Percentiles rank a stretch among this genome's conserved stretches.
Conservation (phyloP, 2,113 vertebrate genomes). For the Anguilla rostrata region DNA sequence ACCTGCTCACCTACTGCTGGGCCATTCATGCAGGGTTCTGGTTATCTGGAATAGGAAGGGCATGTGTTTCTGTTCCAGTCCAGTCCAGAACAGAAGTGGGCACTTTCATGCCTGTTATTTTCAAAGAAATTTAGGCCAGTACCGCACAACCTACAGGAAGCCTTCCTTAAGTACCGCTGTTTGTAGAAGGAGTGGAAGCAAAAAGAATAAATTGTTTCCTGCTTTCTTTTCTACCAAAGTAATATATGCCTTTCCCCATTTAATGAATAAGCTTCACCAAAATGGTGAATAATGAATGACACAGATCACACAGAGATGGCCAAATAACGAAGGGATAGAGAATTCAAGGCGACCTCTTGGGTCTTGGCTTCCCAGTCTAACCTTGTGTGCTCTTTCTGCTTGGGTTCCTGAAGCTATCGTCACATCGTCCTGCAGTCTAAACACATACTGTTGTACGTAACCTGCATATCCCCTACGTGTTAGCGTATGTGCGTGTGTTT, state of each 20-base stretch:
- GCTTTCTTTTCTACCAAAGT: neutral
- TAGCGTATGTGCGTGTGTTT: too few relatives aligned
- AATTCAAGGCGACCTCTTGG: neutral
- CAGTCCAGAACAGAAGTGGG: neutral
- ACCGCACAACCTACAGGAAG: neutral
- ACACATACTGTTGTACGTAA: neutral
- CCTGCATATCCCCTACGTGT: too few relatives aligned
- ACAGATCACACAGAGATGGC: neutral
- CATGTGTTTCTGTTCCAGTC: slow-evolving; percentile 14
- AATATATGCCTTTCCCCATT: neutral
- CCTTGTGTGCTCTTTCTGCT: neutral
- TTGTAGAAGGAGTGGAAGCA: neutral
- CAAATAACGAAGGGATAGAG: neutral
- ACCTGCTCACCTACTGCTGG: slow-evolving; percentile 41
- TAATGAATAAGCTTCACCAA: neutral
- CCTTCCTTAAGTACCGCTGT: neutral
- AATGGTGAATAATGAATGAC: neutral
- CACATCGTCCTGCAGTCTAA: neutral
- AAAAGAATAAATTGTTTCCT: neutral
- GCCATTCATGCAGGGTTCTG: slow-evolving; percentile 40
- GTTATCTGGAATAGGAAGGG: slow-evolving; percentile 30
- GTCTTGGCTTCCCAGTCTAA: neutral
- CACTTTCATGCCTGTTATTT: neutral
- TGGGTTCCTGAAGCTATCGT: neutral
- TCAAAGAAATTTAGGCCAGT: neutral